Conservation (phyloP, 2,888 invertebrate genomes). For the Chironomus riparius region DNA sequence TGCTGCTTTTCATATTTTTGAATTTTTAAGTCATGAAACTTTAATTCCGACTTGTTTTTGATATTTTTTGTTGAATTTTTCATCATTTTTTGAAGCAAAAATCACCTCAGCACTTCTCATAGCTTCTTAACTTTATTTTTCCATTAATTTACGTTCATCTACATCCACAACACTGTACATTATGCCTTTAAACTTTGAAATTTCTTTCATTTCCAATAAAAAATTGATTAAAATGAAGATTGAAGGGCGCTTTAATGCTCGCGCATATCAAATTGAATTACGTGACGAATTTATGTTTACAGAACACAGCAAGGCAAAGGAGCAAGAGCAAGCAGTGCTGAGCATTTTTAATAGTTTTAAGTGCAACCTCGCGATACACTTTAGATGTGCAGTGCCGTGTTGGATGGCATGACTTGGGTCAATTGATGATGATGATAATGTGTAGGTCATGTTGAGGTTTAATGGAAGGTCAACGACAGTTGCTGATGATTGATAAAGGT, state of each 20-base stretch:
- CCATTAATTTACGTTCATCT: neutral
- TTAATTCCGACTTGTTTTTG: too few relatives aligned
- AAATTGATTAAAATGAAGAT: neutral
- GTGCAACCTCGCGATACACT: too few relatives aligned
- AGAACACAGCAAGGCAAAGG: neutral
- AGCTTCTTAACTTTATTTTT: neutral
- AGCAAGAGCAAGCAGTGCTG: neutral
- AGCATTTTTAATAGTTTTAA: neutral
- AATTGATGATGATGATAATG: neutral
- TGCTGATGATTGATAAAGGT: neutral
- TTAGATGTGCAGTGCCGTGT: neutral
- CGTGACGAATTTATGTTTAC: neutral
- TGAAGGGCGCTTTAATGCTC: neutral
- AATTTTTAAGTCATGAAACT: too few relatives aligned
- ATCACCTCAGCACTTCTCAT: too few relatives aligned
- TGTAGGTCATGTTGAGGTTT: neutral
- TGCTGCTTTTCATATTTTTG: too few relatives aligned
- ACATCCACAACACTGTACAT: neutral
- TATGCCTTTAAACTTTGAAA: neutral
- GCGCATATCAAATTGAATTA: constrained; percentile 6
- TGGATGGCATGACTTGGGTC: neutral
- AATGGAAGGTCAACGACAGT: neutral
- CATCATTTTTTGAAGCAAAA: too few relatives aligned
- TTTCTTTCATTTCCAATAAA: neutral
- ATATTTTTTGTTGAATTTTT: too few relatives aligned